A percentile compares a stretch with the other conserved stretches of the same genome.
Conservation (phyloP, 2,797 vertebrate species). For the Pipistrellus pipistrellus region DNA sequence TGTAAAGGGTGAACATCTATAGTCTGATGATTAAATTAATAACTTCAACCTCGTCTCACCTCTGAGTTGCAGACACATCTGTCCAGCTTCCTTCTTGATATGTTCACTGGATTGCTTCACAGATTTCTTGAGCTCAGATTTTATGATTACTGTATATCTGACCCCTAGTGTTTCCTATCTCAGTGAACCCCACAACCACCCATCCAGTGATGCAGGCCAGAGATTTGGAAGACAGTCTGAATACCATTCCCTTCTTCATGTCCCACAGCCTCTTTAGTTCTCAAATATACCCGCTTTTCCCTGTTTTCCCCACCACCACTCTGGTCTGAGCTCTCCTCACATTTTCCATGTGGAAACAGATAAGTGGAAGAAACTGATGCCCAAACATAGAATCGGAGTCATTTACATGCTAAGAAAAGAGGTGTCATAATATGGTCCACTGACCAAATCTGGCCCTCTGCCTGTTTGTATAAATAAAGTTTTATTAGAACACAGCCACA, state of each 20-base stretch:
- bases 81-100: not conserved
- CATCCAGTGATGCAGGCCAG: not conserved
- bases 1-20: not conserved
- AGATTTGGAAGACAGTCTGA: not conserved
- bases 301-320: not conserved
- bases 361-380: not conserved
- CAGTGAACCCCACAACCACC: not conserved
- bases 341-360: slow-evolving; percentile 23
- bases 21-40: not conserved
- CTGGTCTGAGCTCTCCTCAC: not conserved
- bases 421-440: not conserved
- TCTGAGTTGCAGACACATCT: not conserved
- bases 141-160: not conserved
- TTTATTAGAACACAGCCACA: slow-evolving; percentile 31
- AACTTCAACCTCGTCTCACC: not conserved
- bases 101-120: not conserved
- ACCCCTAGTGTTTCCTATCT: not conserved
- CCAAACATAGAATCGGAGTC: not conserved
- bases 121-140: not conserved
- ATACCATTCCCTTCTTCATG: not conserved
- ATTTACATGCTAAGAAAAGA: not conserved
- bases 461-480: slow-evolving; percentile 52
- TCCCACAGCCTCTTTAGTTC: not conserved
- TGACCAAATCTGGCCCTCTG: not conserved
- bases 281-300: not conserved